A percentile compares a stretch with the other conserved stretches of the same genome.
Evolutionary conservation across 2,113 vertebrate species (phyloP).

Genomic region (Xyrauchen texanus): DNA sequence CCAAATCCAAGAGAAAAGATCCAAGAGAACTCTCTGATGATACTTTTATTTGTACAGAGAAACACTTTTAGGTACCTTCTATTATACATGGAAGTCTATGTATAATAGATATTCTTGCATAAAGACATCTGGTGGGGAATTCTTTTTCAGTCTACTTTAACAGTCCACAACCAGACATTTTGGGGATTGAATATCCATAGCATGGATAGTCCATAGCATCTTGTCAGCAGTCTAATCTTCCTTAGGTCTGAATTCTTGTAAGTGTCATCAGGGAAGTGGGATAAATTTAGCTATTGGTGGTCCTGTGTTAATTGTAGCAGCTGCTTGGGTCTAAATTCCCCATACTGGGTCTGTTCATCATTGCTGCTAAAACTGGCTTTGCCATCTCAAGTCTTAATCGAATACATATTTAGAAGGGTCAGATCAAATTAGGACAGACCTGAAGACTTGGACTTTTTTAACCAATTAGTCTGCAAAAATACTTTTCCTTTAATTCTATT

Average conservation of each 20-base stretch:
- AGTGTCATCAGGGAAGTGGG: background rate
- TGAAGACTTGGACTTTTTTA: conserved; percentile 27
- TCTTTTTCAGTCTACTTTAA: too few species aligned
- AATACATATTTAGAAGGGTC: background rate
- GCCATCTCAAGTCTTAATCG: conserved; percentile 1
- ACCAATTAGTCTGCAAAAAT: conserved; percentile 42
- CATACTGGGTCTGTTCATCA: conserved; percentile 28
- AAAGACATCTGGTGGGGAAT: background rate
- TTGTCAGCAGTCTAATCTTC: too few species aligned
- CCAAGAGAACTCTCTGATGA: conserved; percentile 65
- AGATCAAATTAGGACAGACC: background rate
- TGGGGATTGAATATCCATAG: background rate
- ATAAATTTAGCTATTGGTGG: background rate
- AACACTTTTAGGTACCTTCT: conserved; percentile 50
- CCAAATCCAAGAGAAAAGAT: conserved; percentile 83
- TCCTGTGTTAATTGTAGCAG: conserved; percentile 7
- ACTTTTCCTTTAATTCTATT: conserved; percentile 23
- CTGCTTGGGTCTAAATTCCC: conserved; percentile 25
- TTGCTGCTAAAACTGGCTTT: conserved; percentile 25
- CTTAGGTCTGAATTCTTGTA: too few species aligned
- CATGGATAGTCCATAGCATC: too few species aligned
- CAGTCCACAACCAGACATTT: background rate
- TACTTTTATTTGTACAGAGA: conserved; percentile 14
- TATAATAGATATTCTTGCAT: background rate
- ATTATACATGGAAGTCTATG: conserved; percentile 51